Evolutionary conservation across 1,140 invertebrate genomes (phyloP).

Genomic region (Periplaneta americana): DNA sequence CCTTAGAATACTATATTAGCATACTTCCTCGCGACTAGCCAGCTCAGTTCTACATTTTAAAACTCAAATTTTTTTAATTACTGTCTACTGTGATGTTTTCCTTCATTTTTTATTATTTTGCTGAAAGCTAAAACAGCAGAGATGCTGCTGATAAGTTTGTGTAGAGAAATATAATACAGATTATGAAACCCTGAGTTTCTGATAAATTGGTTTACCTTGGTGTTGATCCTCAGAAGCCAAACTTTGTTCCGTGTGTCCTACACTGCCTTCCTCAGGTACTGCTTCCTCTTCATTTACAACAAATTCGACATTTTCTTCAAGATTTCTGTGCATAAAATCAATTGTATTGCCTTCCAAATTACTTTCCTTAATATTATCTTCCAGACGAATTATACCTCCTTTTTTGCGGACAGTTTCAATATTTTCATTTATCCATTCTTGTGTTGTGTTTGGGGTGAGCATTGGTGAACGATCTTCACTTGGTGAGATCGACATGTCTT

Average conservation of each 20-base stretch:
- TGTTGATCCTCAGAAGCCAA: neutral
- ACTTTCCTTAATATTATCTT: neutral
- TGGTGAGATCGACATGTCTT: neutral
- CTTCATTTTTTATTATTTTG: too few species aligned
- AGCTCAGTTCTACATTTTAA: too few species aligned
- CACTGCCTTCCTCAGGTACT: neutral
- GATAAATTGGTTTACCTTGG: too few species aligned
- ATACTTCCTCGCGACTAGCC: too few species aligned
- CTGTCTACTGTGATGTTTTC: too few species aligned
- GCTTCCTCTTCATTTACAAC: neutral
- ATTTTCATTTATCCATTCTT: neutral
- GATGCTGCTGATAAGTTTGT: too few species aligned
- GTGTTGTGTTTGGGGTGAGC: neutral
- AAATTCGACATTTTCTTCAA: neutral
- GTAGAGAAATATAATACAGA: too few species aligned
- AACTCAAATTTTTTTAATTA: too few species aligned
- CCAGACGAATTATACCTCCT: neutral
- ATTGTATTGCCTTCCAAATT: neutral
- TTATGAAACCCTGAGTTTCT: too few species aligned
- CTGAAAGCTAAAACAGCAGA: too few species aligned
- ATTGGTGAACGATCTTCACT: neutral
- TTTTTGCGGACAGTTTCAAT: neutral
- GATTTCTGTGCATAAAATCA: neutral
- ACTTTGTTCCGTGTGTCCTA: neutral
- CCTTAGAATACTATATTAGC: too few species aligned